Evolutionary conservation across 2,797 vertebrate genomes (phyloP).

Genomic region (Megalops cyprinoides): DNA sequence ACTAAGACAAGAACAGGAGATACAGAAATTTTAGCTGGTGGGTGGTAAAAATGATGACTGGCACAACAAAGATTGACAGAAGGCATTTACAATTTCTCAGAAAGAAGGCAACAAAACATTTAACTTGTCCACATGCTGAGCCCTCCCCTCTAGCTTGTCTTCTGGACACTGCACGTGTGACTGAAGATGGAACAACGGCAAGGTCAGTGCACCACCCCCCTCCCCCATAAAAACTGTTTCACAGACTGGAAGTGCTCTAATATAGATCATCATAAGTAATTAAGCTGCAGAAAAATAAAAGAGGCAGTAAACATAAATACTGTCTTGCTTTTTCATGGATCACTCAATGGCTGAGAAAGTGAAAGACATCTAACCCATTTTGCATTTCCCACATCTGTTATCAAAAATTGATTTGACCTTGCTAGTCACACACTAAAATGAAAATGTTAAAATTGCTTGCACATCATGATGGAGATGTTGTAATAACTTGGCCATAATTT

Average conservation of each 20-base stretch:
- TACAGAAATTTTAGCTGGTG: no score
- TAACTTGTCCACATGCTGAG: neutral
- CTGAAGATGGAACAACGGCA: neutral
- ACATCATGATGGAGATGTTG: neutral
- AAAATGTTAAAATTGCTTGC: neutral
- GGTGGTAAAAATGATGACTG: neutral
- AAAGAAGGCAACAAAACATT: neutral
- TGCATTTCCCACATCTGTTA: neutral
- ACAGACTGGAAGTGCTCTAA: neutral
- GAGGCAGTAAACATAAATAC: no score
- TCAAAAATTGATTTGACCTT: neutral
- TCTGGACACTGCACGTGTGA: no score
- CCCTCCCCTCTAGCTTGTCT: no score
- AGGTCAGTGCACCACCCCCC: neutral
- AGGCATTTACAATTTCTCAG: neutral
- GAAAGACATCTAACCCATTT: neutral
- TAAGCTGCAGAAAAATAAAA: no score
- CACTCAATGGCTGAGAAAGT: neutral
- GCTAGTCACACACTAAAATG: neutral
- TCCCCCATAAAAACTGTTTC: neutral
- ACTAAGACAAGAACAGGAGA: no score
- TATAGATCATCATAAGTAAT: neutral
- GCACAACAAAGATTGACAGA: neutral
- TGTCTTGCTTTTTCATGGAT: no score
- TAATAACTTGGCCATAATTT: constrained; percentile 31